Evolutionary conservation across 2,797 vertebrate species (phyloP).

Genomic region (Acrossocheilus wenchowensis): DNA sequence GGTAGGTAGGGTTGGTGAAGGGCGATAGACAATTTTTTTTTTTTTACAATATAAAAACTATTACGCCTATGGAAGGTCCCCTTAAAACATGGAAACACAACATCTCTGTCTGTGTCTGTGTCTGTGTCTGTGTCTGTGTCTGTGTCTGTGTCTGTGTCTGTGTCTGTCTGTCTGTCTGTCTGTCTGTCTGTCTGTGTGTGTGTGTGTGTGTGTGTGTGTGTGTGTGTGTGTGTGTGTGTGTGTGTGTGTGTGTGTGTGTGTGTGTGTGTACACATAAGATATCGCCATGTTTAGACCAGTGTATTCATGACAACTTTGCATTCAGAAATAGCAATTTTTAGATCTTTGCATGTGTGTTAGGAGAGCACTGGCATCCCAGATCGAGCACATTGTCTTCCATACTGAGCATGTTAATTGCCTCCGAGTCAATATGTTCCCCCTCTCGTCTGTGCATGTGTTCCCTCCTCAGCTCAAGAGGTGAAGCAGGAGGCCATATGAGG

Average conservation of each 20-base stretch:
- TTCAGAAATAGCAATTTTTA: background rate
- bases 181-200: too few species aligned
- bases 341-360: background rate
- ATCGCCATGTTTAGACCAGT: background rate
- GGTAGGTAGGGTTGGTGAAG: too few species aligned
- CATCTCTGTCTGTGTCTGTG: too few species aligned
- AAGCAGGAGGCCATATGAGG: background rate
- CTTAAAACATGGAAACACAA: too few species aligned
- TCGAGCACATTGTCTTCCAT: conserved; percentile 53
- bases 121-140: too few species aligned
- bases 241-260: background rate
- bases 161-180: too few species aligned
- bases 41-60: too few species aligned
- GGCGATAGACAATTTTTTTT: too few species aligned
- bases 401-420: conserved; percentile 55
- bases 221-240: too few species aligned
- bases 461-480: conserved; percentile 31
- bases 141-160: too few species aligned
- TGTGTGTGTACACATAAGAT: background rate
- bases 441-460: conserved; percentile 36
- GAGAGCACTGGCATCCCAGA: conserved; percentile 46
- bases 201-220: too few species aligned
- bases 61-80: too few species aligned
- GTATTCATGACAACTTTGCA: background rate
- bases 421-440: conserved; percentile 41